Base-by-base conservation (phyloP, 2,888 invertebrate genomes). In the Drosophila mettleri region DNA sequence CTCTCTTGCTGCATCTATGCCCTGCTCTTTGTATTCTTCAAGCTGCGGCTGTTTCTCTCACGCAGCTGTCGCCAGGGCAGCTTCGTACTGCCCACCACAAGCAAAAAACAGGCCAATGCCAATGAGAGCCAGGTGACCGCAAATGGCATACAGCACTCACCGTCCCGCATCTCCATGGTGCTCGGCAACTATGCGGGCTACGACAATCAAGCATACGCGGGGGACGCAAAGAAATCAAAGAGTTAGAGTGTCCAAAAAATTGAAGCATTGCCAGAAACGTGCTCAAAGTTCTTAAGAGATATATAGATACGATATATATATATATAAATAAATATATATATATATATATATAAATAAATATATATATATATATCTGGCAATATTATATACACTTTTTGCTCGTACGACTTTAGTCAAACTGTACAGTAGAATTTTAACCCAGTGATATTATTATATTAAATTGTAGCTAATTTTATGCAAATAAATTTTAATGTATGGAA, bases 81-180 rank as follows among this genome's bases (percentile, higher is more conserved):
- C 31, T 86, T 88, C 2, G 88, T 89, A 20, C 55, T 90, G 49
- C 90, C 92, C 27, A 91, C 90, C 38, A 88, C 73, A 39, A 61
- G 68, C 1, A 80, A 70, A 8, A 80, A 70, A 8, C 45, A 60
- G 14, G 29, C 67, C 41, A 43, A 24, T 22, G 33, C 20, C 20
- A 61, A 46, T 6, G 77, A 68, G 18, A 75, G 65, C 22, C 36
- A 27, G 57, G 8, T 52, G 43, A 67, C 74, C 0, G 36, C 57
- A 5, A 86, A 64, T 49, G 91, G 91, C 31, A 90, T 91, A 27
- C 88, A 88, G 36, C 90, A 90, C 53, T 88, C 91, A 1, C 80
- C 92, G 2, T 85, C 89, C 2, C 87, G 91, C 10, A 92, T 92
- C 64, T 92, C 92, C 12, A 92, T 92, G 92, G 92, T 91, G 0